Evolutionary conservation across 2,888 invertebrate genomes (phyloP).

Genomic region (Aleiodes alternator): DNA sequence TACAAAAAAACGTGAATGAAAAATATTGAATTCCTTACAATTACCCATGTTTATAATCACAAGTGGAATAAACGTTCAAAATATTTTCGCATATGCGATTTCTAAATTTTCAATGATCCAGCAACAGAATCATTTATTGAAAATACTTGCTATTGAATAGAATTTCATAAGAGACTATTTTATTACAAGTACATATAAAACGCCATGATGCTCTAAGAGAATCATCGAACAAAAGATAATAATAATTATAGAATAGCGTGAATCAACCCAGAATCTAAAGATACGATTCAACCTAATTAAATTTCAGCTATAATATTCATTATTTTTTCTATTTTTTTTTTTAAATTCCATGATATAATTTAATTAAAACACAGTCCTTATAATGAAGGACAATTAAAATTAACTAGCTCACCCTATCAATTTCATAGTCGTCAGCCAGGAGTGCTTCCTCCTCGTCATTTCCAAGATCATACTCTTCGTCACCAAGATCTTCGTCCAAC

Average conservation of each 20-base stretch:
- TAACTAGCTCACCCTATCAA: slow-evolving; percentile 71
- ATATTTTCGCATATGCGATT: slow-evolving; percentile 12
- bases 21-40: slow-evolving; percentile 8
- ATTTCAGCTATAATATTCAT: background rate
- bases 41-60: background rate
- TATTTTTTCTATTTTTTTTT: slow-evolving; percentile 1
- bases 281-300: background rate
- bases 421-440: slow-evolving; percentile 74
- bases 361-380: slow-evolving; percentile 37
- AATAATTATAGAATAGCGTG: no score
- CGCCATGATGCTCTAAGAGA: no score
- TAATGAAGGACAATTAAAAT: slow-evolving; percentile 45
- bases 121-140: no score
- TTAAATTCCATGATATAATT: slow-evolving; percentile 7
- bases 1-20: slow-evolving; percentile 10
- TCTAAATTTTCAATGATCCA: background rate
- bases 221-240: no score
- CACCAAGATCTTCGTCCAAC: slow-evolving; percentile 74
- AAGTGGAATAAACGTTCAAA: background rate
- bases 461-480: slow-evolving; percentile 75
- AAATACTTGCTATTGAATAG: no score
- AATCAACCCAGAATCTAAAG: background rate
- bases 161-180: no score
- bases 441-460: slow-evolving; percentile 76
- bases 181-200: no score